Base-by-base conservation (phyloP, 1,140 invertebrate species). In the Apis dorsata region DNA sequence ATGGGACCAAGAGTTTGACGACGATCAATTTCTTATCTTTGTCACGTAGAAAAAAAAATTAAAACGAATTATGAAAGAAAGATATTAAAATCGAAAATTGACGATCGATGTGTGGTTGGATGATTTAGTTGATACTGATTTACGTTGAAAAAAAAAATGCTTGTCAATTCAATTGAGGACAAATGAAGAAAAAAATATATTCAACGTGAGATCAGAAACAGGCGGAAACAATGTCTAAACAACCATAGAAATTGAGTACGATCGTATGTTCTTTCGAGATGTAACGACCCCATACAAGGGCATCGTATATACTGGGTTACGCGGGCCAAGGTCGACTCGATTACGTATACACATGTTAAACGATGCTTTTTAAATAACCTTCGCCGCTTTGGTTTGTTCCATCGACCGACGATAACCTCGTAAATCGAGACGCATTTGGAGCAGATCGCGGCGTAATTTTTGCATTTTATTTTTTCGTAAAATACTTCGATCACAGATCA, bases 281-380 rank as follows among this genome's bases (percentile, higher is more conserved):
- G 63, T 62, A 81, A 87, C 78, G 71, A 84, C 86, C 63, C 70
- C 71, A 68, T 87, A 84, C 85, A 87, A 87, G 86, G 85, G n/a
- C 82, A 59, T 34, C 60, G 73, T 74, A 80, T 70, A 76, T 81
- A 73, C 77, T 87, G 73, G 73, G 78, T 87, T 84, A 84, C 86
- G 81, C 81, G 86, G 85, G 82, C 81, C 86, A 87, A 83, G 86
- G 85, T 84, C 85, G 74, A 66, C 73, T 21, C 70, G 63, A 86
- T 84, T 86, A 83, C 81, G 76, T 73, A 60, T 72, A 86, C 63
- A 72, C 77, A 79, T 78, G 85, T 81, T 63, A 81, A 68, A 87
- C 19, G 77, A 84, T 73, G 82, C 68, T 79, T 83, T 82, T 78
- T 78, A 72, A 79, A 24, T 62, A 71, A 65, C 28, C 76, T 57